These are phyloP conservation scores for Arctopsyche grandis DNA, from an alignment of 1,140 invertebrate genomes.

Conservation along the genomic window DNA sequence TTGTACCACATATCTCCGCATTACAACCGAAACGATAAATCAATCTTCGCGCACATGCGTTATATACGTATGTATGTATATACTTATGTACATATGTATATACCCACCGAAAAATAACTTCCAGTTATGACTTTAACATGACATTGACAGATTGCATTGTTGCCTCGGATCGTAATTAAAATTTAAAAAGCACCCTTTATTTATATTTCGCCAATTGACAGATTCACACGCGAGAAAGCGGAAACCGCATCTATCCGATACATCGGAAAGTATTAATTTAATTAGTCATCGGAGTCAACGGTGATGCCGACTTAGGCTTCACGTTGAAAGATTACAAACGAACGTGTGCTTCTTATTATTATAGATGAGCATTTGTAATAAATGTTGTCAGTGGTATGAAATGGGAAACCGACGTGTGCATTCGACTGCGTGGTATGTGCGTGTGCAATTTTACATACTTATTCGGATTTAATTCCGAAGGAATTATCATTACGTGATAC, in stretches of 20 bases:
- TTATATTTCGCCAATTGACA: conserved; percentile 6
- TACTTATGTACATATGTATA: conserved; percentile 4
- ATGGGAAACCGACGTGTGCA: conserved; percentile 38
- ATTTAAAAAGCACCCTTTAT: neutral
- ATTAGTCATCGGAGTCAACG: neutral
- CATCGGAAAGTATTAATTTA: neutral
- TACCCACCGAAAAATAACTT: conserved; percentile 33
- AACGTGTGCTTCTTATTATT: neutral
- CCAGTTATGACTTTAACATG: conserved; percentile 41
- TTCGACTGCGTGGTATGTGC: conserved; percentile 15
- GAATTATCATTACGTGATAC: neutral
- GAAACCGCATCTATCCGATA: neutral
- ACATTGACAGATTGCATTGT: conserved; percentile 42
- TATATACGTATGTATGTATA: neutral
- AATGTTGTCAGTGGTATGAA: conserved; percentile 35
- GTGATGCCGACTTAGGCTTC: neutral
- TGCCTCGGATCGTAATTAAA: conserved; percentile 36
- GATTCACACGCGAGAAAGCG: conserved; percentile 6
- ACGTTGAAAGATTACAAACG: conserved; percentile 19
- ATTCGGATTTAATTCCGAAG: conserved; percentile 14
- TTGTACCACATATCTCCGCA: neutral
- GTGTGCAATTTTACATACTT: conserved; percentile 18
- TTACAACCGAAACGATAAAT: neutral
- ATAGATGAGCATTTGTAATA: conserved; percentile 29
- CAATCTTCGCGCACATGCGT: neutral